Evolutionary conservation across 2,113 vertebrate species (phyloP).

Genomic region (Elephas maximus): DNA sequence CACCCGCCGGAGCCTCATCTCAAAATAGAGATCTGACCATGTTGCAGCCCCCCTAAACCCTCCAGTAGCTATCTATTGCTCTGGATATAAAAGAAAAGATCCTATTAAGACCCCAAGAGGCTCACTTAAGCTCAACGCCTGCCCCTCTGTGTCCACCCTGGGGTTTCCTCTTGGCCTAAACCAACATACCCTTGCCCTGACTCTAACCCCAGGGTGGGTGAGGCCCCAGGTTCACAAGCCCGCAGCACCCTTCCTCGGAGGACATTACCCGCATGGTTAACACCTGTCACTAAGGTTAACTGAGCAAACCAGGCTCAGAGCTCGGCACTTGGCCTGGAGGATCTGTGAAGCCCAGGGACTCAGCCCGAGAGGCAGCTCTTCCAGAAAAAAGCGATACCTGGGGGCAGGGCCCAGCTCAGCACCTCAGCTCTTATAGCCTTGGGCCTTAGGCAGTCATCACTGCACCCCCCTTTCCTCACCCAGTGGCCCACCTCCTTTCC

Average conservation of each 20-base stretch:
- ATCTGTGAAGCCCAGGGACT: neutral
- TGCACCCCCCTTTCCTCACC: neutral
- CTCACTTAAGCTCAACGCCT: neutral
- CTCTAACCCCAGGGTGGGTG: neutral
- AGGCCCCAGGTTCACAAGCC: neutral
- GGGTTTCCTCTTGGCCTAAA: neutral
- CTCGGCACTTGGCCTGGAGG: neutral
- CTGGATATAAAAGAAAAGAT: neutral
- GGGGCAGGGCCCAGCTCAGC: neutral
- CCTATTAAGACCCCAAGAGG: neutral
- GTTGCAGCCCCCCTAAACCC: neutral
- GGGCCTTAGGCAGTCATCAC: neutral
- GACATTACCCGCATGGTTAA: fast-evolving
- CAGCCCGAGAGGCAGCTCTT: neutral
- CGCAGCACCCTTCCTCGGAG: neutral
- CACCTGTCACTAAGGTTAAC: neutral
- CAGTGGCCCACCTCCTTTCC: neutral
- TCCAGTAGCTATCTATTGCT: neutral
- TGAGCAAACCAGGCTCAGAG: neutral
- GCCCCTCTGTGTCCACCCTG: neutral
- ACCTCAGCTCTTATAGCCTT: neutral
- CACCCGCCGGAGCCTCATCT: neutral
- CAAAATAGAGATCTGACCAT: neutral
- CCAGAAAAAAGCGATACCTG: neutral
- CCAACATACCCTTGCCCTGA: neutral